These are phyloP conservation scores for Pipra filicauda DNA, from an alignment of 2,113 vertebrate genomes.

Conservation along the genomic window DNA sequence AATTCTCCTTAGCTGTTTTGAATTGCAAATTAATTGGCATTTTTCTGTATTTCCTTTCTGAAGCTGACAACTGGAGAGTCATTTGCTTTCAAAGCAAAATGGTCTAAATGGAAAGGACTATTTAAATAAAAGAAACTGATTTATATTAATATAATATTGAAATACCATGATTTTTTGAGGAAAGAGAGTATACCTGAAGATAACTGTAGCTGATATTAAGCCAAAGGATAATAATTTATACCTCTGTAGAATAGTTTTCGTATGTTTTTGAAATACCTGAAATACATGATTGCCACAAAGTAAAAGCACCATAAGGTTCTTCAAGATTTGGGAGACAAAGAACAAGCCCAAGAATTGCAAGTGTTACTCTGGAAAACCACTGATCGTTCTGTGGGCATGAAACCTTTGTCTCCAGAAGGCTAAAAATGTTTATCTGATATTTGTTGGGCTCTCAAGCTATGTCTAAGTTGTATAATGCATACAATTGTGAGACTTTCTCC, in stretches of 20 bases:
- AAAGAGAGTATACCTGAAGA: neutral
- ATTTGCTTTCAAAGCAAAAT: neutral
- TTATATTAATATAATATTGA: neutral
- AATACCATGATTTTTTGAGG: neutral
- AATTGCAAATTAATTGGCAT: neutral
- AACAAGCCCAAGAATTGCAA: neutral
- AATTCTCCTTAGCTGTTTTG: neutral
- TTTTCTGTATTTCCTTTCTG: neutral
- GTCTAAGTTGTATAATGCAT: neutral
- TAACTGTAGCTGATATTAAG: neutral
- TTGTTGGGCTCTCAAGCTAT: neutral
- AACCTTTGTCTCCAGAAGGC: neutral
- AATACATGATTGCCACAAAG: neutral
- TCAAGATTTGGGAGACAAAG: neutral
- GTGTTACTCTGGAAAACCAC: neutral
- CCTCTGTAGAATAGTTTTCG: neutral
- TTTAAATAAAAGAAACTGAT: neutral
- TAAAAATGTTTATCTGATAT: neutral
- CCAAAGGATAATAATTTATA: neutral
- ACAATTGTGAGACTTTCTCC: neutral
- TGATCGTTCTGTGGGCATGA: neutral
- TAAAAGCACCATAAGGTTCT: neutral
- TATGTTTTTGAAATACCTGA: neutral
- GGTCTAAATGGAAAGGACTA: neutral
- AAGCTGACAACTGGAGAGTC: neutral